Conservation (phyloP, 2,113 vertebrate genomes). For the Solea solea region DNA sequence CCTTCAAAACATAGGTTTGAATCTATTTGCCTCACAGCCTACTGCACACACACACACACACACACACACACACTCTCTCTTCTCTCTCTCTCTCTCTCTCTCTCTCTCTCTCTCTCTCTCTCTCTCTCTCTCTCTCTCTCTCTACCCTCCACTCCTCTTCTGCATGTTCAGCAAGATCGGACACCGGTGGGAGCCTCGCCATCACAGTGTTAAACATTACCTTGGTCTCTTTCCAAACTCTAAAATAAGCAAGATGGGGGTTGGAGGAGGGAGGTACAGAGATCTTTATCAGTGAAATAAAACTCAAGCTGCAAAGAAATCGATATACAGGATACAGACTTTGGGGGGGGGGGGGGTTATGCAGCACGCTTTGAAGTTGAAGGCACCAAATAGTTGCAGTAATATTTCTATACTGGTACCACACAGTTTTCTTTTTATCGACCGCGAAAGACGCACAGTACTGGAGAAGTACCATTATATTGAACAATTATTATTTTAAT, state of each 20-base stretch:
- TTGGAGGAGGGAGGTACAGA: background rate
- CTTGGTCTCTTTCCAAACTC: slow-evolving; percentile 25
- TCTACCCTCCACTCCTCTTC: slow-evolving; percentile 49
- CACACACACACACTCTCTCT: slow-evolving; percentile 17
- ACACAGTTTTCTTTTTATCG: too few species aligned
- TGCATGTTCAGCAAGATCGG: slow-evolving; percentile 69
- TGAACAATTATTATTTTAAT: too few species aligned
- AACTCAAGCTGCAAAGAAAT: slow-evolving; percentile 6
- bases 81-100: slow-evolving; percentile 47
- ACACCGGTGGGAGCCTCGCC: slow-evolving; percentile 62
- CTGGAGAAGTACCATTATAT: too few species aligned
- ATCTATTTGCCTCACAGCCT: slow-evolving; percentile 1
- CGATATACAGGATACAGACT: background rate
- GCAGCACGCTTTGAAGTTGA: background rate
- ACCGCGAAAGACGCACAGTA: too few species aligned
- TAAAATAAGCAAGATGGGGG: background rate
- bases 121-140: slow-evolving; percentile 46
- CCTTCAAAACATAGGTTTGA: slow-evolving; percentile 24
- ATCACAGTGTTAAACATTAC: slow-evolving; percentile 36
- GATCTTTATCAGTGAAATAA: slow-evolving; percentile 24
- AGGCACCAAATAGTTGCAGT: background rate
- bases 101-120: slow-evolving; percentile 41
- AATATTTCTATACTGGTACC: background rate
- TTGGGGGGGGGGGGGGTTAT: too few species aligned
- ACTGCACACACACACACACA: background rate